These are phyloP conservation scores for Hesperia comma DNA, from an alignment of 2,888 invertebrate genomes.

Conservation along the genomic window DNA sequence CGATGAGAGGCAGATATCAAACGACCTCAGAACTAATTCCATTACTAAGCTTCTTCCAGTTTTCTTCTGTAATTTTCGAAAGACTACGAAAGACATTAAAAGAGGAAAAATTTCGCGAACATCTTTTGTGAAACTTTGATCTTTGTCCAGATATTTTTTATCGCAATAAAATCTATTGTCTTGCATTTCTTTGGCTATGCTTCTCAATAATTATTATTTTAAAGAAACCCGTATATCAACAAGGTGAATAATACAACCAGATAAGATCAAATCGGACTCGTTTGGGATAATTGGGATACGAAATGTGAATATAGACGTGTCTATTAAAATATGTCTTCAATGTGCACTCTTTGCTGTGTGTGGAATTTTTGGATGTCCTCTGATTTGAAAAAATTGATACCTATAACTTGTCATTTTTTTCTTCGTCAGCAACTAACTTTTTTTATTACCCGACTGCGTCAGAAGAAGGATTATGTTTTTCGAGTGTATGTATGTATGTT, in stretches of 20 bases:
- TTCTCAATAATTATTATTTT: slow-evolving; percentile 30
- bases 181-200: slow-evolving; percentile 25
- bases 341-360: too few relatives aligned
- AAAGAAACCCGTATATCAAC: slow-evolving; percentile 22
- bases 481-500: too few relatives aligned
- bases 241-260: background rate
- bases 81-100: slow-evolving; percentile 21
- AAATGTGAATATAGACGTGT: too few relatives aligned
- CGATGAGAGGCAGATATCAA: background rate
- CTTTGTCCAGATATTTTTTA: slow-evolving; percentile 35
- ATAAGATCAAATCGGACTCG: background rate
- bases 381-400: too few relatives aligned
- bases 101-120: slow-evolving; percentile 19
- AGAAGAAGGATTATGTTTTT: too few relatives aligned
- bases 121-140: slow-evolving; percentile 36
- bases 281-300: background rate
- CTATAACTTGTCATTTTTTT: too few relatives aligned
- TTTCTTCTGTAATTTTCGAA: slow-evolving; percentile 30
- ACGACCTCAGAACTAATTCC: slow-evolving; percentile 16
- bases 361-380: too few relatives aligned
- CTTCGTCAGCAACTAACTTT: too few relatives aligned
- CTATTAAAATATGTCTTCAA: too few relatives aligned
- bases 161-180: slow-evolving; percentile 29
- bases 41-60: slow-evolving; percentile 15
- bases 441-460: too few relatives aligned